phyloP scores from a whole-genome alignment of 2,797 vertebrate genomes.

The Uromys caudimaculatus region DNA sequence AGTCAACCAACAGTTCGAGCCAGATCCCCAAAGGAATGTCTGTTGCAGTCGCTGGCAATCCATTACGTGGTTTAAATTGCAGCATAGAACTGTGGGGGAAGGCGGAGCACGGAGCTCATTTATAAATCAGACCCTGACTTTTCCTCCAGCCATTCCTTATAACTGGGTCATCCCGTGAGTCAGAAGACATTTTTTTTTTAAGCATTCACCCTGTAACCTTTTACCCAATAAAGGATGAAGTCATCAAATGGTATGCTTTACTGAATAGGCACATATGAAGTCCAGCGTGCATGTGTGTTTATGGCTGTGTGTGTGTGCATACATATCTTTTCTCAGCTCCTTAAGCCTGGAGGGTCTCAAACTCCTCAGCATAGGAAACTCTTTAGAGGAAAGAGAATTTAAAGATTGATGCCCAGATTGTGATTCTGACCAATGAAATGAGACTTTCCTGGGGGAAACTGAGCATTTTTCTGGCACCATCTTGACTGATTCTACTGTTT shows the following conservation, averaged over 20 bases:
- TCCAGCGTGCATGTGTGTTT: not conserved
- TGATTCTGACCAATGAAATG: not conserved
- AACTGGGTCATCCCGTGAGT: not conserved
- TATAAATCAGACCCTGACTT: slow-evolving; percentile 49
- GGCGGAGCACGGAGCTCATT: not conserved
- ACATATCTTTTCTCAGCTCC: not conserved
- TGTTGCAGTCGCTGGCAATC: not conserved
- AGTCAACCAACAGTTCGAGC: slow-evolving; percentile 1
- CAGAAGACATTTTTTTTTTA: slow-evolving; percentile 55
- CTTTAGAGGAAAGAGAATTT: not conserved
- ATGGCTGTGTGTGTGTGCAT: not conserved
- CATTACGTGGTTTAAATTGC: slow-evolving; percentile 16
- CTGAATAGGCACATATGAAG: not conserved
- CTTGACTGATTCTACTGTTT: not conserved
- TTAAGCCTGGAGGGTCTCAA: not conserved
- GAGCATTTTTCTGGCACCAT: not conserved
- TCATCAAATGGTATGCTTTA: not conserved
- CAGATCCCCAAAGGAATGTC: not conserved
- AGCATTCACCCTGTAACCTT: slow-evolving; percentile 49
- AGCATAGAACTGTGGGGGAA: not conserved
- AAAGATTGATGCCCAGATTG: not conserved
- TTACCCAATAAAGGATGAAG: slow-evolving; percentile 22
- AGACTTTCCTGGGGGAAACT: not conserved
- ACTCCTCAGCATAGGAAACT: not conserved
- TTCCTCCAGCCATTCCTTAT: not conserved